Evolutionary conservation across 2,888 invertebrate species (phyloP), one percentile per base, ranked within the genome.

Genomic region (Hirtodrosophila confusa): DNA sequence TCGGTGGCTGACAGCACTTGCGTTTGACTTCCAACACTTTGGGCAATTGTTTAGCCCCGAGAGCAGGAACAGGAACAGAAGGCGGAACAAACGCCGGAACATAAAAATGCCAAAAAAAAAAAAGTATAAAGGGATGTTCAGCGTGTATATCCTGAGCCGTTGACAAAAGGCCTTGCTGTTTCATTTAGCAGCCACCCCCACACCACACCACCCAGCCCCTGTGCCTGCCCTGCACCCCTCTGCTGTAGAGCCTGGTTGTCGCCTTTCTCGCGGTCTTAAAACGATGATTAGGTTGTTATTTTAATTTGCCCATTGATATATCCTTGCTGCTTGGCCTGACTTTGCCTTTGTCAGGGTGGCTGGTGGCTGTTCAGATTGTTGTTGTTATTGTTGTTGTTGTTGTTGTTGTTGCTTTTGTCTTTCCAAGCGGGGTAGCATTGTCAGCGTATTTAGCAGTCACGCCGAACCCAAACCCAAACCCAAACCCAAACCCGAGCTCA

Each of bases 231-330:
- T 55, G 67, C 77, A 70, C 57, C 68, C 68, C 62, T 70, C 60
- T 11, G 62, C 49, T 29, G 9, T 39, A 4, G n/a, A 41, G 24
- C 39, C 61, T 47, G 60, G 37, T 67, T 88, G 88, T 83, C 85
- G 89, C 86, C 82, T 86, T 88, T 72, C 88, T 85, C 84, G 84
- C 84, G 90, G 91, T 91, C 91, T 90, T 90, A 91, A 91, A 91
- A 91, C 91, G 91, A 91, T 91, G 91, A 91, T 91, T 91, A 91
- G 91, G 91, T 91, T 91, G 91, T 91, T 91, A 91, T 91, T 91
- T 91, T 91, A 91, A 91, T 91, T 91, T 91, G 90, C 91, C 90
- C 90, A 91, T 91, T 91, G 91, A 91, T 91, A 91, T 90, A 86
- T 86, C 88, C 88, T 62, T 62, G 63, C 67, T 62, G 70, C 67